These are phyloP conservation scores for Laticauda laticaudata DNA, from an alignment of 2,113 vertebrate genomes.

Conservation along the genomic window DNA sequence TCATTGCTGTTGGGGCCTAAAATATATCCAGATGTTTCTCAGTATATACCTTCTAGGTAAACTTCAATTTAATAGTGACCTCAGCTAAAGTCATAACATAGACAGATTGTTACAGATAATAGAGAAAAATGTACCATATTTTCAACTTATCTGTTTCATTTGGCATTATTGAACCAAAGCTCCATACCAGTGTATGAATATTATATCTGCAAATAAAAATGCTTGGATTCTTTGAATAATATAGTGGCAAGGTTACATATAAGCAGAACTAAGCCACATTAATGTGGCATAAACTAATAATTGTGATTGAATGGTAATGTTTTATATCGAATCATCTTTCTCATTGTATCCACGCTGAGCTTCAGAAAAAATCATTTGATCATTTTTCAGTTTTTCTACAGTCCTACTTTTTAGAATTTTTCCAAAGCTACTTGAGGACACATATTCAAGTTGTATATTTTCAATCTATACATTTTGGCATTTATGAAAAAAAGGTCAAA, in stretches of 20 bases:
- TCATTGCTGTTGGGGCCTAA: not conserved
- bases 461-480: not conserved
- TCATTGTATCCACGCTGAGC: not conserved
- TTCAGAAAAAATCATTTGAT: not conserved
- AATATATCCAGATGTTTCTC: constrained; percentile 17
- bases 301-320: not conserved
- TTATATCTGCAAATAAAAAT: not conserved
- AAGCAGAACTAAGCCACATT: not conserved
- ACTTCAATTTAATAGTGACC: not conserved
- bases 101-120: not conserved
- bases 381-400: not conserved
- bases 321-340: not conserved
- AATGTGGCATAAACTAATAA: not conserved
- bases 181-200: not conserved
- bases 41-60: not conserved
- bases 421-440: not conserved
- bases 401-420: not conserved
- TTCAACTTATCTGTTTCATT: not conserved
- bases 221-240: not conserved
- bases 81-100: not conserved
- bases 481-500: not conserved
- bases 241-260: not conserved
- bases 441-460: not conserved
- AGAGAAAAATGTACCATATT: not conserved
- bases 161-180: no score